Conservation (phyloP, 2,888 invertebrate species). For the Onchidella celtica region DNA sequence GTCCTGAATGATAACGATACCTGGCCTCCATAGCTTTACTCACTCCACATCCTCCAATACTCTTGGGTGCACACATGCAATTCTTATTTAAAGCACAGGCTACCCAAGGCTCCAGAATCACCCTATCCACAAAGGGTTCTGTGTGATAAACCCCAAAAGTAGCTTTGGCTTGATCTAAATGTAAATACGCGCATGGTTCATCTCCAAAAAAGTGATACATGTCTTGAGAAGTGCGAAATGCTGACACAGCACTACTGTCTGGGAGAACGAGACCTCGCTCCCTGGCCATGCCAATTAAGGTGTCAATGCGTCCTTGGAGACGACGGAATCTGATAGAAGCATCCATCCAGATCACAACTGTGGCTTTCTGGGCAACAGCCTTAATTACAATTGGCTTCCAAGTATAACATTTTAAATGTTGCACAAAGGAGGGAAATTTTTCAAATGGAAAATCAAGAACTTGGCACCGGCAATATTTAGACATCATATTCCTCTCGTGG, state of each 20-base stretch:
- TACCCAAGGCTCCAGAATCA: constrained; percentile 47
- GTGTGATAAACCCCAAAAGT: constrained; percentile 38
- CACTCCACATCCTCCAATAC: background rate
- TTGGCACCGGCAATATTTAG: constrained; percentile 33
- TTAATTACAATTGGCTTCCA: constrained; percentile 48
- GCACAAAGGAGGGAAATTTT: constrained; percentile 31
- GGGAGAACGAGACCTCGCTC: constrained; percentile 16
- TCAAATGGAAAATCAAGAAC: constrained; percentile 44
- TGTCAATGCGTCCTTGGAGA: background rate
- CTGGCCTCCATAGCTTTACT: background rate
- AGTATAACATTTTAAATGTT: constrained; percentile 23
- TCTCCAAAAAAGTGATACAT: constrained; percentile 51
- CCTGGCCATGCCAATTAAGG: background rate
- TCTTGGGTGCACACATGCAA: constrained; percentile 46
- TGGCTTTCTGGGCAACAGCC: constrained; percentile 10
- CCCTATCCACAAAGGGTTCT: constrained; percentile 47
- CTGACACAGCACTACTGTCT: background rate
- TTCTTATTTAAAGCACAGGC: constrained; percentile 42
- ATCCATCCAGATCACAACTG: constrained; percentile 42
- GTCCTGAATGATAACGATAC: constrained; percentile 1
- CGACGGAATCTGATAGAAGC: constrained; percentile 38
- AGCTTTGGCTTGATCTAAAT: constrained; percentile 24
- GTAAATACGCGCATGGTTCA: constrained; percentile 48
- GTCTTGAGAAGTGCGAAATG: constrained; percentile 5
- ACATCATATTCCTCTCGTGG: constrained; percentile 10